phyloP scores from a whole-genome alignment of 2,888 invertebrate species.

The Hydropsyche betteni region DNA sequence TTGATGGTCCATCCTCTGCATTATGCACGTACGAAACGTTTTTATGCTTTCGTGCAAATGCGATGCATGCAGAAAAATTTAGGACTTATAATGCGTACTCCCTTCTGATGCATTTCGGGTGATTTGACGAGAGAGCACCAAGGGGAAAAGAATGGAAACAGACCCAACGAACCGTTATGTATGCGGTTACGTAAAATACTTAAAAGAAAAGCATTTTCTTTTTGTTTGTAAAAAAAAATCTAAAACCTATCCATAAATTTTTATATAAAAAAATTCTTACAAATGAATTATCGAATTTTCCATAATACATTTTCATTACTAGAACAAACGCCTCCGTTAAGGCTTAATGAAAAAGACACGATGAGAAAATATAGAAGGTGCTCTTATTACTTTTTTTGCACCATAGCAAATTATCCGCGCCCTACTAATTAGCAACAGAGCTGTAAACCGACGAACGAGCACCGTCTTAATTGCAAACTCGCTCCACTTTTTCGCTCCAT shows the following conservation, averaged over 20 bases:
- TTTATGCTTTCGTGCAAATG: too few species aligned
- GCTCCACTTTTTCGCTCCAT: neutral
- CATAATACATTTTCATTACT: neutral
- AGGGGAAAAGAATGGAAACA: constrained; percentile 6
- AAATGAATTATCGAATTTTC: too few species aligned
- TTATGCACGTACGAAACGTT: constrained; percentile 21
- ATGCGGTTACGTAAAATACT: constrained; percentile 20
- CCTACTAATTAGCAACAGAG: constrained; percentile 40
- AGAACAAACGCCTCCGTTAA: neutral
- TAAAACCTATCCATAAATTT: too few species aligned
- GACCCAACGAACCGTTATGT: constrained; percentile 11
- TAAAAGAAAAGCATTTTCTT: neutral
- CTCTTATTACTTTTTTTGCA: constrained; percentile 1
- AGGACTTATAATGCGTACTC: constrained; percentile 14
- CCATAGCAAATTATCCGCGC: constrained; percentile 13
- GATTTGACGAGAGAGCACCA: constrained; percentile 24
- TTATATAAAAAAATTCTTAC: too few species aligned
- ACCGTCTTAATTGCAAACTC: constrained; percentile 38
- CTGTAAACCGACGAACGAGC: constrained; percentile 34
- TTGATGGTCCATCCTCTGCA: constrained; percentile 25
- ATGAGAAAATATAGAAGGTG: neutral
- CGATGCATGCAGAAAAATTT: constrained; percentile 4
- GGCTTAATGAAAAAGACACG: neutral
- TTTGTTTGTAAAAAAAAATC: neutral
- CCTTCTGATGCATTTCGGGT: constrained; percentile 27